Conservation (phyloP, 2,888 invertebrate species). For the Ennomos fuscantarius region DNA sequence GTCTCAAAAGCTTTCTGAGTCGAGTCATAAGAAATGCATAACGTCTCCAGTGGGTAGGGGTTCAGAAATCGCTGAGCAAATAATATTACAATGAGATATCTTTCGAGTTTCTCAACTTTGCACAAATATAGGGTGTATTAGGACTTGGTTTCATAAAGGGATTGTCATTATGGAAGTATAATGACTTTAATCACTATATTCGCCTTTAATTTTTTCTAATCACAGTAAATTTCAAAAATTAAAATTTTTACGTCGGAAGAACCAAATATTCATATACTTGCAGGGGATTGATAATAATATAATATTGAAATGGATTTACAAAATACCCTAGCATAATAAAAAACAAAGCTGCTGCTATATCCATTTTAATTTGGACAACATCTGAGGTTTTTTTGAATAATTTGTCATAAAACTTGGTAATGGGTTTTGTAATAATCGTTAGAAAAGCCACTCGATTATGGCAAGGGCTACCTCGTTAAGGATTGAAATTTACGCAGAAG, state of each 20-base stretch:
- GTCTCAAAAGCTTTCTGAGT: slow-evolving; percentile 71
- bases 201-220: too few relatives aligned
- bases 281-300: too few relatives aligned
- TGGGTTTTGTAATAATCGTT: slow-evolving; percentile 31
- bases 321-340: not conserved
- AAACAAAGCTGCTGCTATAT: slow-evolving; percentile 12
- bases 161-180: too few relatives aligned
- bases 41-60: slow-evolving; percentile 52
- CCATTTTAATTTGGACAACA: slow-evolving; percentile 37
- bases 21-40: slow-evolving; percentile 75
- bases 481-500: slow-evolving; percentile 25
- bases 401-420: slow-evolving; percentile 30
- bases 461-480: slow-evolving; percentile 41
- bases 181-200: too few relatives aligned
- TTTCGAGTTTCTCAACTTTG: not conserved
- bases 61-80: slow-evolving; percentile 1
- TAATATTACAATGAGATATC: slow-evolving; percentile 51
- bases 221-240: too few relatives aligned
- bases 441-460: slow-evolving; percentile 40
- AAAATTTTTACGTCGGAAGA: too few relatives aligned
- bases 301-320: too few relatives aligned
- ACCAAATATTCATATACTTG: too few relatives aligned
- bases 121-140: too few relatives aligned
- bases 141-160: too few relatives aligned
- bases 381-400: slow-evolving; percentile 26